These are phyloP conservation scores for Drosophila acutilabella DNA, from an alignment of 2,888 invertebrate species.

Conservation along the genomic window DNA sequence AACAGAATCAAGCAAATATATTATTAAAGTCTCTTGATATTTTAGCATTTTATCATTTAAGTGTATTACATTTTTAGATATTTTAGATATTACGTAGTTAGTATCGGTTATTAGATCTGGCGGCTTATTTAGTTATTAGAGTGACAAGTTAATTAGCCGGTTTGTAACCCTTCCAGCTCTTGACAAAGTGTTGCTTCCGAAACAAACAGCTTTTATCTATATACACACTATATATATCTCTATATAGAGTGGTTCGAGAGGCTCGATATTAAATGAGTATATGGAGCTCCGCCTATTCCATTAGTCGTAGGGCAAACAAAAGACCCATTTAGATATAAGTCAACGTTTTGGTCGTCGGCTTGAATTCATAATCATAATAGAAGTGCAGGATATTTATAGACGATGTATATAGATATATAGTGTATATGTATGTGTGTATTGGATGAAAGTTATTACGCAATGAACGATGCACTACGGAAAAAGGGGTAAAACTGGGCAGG, in stretches of 20 bases:
- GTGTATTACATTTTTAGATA: constrained; percentile 1
- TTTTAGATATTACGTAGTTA: neutral
- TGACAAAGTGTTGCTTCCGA: neutral
- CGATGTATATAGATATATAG: constrained; percentile 4
- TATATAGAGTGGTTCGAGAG: constrained; percentile 3
- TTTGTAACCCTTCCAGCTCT: constrained; percentile 30
- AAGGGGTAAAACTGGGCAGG: constrained; percentile 37
- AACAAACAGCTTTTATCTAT: neutral
- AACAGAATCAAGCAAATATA: neutral
- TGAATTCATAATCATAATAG: constrained; percentile 73
- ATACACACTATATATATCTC: neutral
- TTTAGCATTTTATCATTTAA: neutral
- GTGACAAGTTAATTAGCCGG: constrained; percentile 68
- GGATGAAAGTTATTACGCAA: constrained; percentile 75
- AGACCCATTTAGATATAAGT: constrained; percentile 78
- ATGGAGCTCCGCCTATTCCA: constrained; percentile 67
- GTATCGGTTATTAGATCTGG: constrained; percentile 5
- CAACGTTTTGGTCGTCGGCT: constrained; percentile 37
- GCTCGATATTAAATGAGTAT: constrained; percentile 31
- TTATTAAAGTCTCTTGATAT: neutral
- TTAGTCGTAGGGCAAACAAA: constrained; percentile 70
- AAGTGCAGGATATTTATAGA: constrained; percentile 50
- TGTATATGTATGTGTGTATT: constrained; percentile 1
- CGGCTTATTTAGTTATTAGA: constrained; percentile 45
- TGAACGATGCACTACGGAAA: constrained; percentile 57